Evolutionary conservation across 2,888 invertebrate genomes (phyloP).

Genomic region (Geotrupes spiniger): DNA sequence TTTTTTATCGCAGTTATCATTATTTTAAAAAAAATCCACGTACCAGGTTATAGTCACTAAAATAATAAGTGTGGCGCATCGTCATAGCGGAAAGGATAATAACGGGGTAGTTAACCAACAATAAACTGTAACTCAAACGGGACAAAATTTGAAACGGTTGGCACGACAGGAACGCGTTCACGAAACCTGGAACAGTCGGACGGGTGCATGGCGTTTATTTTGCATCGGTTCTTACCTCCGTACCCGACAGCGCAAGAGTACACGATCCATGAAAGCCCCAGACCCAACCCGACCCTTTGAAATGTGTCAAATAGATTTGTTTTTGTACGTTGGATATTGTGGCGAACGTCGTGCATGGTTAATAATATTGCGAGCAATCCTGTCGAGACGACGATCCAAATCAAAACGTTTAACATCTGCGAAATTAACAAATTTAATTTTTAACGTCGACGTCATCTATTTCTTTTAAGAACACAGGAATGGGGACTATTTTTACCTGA

Average conservation of each 20-base stretch:
- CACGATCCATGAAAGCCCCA: slow-evolving; percentile 30
- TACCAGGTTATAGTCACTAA: slow-evolving; percentile 36
- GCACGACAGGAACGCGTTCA: slow-evolving; percentile 49
- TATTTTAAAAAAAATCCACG: slow-evolving; percentile 14
- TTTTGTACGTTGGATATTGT: slow-evolving; percentile 7
- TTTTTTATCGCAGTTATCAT: background rate
- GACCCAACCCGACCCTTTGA: slow-evolving; percentile 19
- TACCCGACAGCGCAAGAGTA: slow-evolving; percentile 28
- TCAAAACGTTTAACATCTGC: slow-evolving; percentile 13
- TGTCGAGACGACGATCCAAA: slow-evolving; percentile 16
- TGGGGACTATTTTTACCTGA: no score
- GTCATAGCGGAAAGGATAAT: slow-evolving; percentile 28
- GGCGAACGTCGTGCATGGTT: slow-evolving; percentile 16
- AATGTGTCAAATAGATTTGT: slow-evolving; percentile 20
- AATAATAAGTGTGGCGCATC: slow-evolving; percentile 30
- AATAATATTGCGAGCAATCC: slow-evolving; percentile 20
- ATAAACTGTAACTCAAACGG: slow-evolving; percentile 56
- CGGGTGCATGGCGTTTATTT: no score
- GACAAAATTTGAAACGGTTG: slow-evolving; percentile 54
- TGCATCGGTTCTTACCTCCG: slow-evolving; percentile 23
- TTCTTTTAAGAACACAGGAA: no score
- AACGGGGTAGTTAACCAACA: slow-evolving; percentile 53
- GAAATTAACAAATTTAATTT: background rate
- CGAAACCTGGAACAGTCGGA: slow-evolving; percentile 50
- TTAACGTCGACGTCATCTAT: background rate